phyloP scores from a whole-genome alignment of 2,113 vertebrate species.

The Mastomys coucha region DNA sequence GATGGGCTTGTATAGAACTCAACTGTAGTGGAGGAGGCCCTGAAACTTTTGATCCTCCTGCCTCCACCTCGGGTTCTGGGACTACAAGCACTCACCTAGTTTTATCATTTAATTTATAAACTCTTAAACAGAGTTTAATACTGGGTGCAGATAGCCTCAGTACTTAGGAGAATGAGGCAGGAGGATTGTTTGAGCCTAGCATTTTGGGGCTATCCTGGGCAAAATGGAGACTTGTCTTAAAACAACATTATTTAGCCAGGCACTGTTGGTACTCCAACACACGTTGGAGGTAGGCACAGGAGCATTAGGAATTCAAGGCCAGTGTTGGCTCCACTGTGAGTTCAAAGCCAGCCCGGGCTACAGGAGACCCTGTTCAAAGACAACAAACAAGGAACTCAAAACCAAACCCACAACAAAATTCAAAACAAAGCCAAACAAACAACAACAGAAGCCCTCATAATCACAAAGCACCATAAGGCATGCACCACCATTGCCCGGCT shows the following conservation, averaged over 20 bases:
- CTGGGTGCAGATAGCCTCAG: neutral
- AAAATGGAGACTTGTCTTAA: neutral
- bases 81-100: neutral
- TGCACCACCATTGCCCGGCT: neutral
- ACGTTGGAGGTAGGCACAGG: neutral
- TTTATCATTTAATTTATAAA: conserved; percentile 17
- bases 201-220: neutral
- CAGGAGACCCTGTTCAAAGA: neutral
- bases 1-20: no score
- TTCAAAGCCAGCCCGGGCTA: neutral
- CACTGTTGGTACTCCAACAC: neutral
- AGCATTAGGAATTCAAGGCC: neutral
- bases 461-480: neutral
- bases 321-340: neutral
- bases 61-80: neutral
- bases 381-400: neutral
- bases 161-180: neutral
- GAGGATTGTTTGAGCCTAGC: neutral
- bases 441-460: neutral
- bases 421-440: neutral
- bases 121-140: neutral
- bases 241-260: neutral
- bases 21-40: no score
- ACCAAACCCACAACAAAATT: neutral
- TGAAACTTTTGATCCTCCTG: neutral